Percentiles rank a stretch among this genome's conserved stretches.
Conservation (phyloP, 2,888 invertebrate genomes). For the Sarcophaga variegata region DNA sequence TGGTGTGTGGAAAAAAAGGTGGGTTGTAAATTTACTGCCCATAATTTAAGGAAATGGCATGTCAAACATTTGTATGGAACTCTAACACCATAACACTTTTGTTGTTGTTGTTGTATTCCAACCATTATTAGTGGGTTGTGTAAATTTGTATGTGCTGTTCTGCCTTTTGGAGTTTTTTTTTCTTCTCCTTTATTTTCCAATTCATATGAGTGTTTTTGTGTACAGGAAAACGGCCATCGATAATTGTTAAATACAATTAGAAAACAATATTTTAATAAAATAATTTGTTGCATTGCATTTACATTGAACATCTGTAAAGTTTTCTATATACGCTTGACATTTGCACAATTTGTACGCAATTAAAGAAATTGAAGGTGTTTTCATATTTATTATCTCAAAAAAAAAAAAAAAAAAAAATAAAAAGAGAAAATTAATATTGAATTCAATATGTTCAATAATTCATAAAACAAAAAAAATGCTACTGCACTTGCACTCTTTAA, state of each 20-base stretch:
- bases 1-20: constrained; percentile 38
- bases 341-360: constrained; percentile 57
- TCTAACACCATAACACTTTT: neutral
- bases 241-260: neutral
- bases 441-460: constrained; percentile 10
- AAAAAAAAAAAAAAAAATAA: neutral
- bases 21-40: constrained; percentile 63
- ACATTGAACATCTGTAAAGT: constrained; percentile 61
- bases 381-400: constrained; percentile 24
- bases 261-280: constrained; percentile 1
- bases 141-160: constrained; percentile 50
- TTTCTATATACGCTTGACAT: constrained; percentile 53
- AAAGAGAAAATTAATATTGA: constrained; percentile 2
- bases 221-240: no score
- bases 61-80: constrained; percentile 55
- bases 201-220: constrained; percentile 21
- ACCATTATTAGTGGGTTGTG: constrained; percentile 59
- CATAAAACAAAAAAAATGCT: neutral
- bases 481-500: neutral
- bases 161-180: constrained; percentile 45
- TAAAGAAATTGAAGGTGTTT: constrained; percentile 56
- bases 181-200: constrained; percentile 13
- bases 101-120: neutral
- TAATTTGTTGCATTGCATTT: constrained; percentile 18
- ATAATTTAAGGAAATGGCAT: constrained; percentile 59